These are phyloP conservation scores for Dipodomys stephensi DNA, from an alignment of 2,113 vertebrate genomes.

Conservation along the genomic window DNA sequence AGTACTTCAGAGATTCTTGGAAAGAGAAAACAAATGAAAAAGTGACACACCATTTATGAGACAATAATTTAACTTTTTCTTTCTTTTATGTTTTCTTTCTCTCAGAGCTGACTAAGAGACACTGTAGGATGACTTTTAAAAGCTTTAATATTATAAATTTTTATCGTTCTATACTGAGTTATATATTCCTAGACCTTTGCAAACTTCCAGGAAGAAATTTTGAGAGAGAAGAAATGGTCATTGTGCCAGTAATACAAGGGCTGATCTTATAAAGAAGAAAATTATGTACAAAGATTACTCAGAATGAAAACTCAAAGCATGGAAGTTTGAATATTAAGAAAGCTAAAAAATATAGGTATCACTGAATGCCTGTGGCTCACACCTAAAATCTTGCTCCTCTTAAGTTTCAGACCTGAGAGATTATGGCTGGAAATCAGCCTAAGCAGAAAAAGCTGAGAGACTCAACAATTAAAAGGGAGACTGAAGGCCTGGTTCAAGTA, in stretches of 20 bases:
- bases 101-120: background rate
- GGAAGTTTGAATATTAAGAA: background rate
- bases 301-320: background rate
- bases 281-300: background rate
- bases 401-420: no score
- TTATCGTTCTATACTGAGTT: background rate
- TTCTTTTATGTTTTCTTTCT: background rate
- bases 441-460: no score
- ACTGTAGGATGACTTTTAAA: background rate
- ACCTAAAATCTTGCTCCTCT: no score
- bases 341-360: no score
- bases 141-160: background rate
- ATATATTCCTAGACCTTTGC: background rate
- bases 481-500: no score
- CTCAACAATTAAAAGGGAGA: no score
- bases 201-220: background rate
- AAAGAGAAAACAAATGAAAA: background rate
- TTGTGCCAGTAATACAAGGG: background rate
- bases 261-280: background rate
- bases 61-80: background rate
- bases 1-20: background rate
- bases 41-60: background rate
- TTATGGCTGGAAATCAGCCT: no score
- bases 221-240: background rate
- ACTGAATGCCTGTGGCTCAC: no score